Evolutionary conservation across 1,140 invertebrate species (phyloP).

Genomic region (Aethina tumida): DNA sequence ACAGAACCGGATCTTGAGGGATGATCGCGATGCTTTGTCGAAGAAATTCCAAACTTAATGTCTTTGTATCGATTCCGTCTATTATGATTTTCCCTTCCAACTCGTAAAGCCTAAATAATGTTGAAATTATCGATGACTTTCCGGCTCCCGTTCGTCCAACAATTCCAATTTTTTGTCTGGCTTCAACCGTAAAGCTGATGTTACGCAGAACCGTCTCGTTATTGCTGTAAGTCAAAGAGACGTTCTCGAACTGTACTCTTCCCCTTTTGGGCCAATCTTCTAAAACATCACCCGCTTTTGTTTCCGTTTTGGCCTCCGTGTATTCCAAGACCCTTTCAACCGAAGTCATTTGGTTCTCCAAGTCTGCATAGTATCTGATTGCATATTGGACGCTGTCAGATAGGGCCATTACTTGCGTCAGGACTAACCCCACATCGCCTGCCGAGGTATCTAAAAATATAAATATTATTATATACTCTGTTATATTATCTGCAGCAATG

Average conservation of each 20-base stretch:
- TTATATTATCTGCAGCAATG: background rate
- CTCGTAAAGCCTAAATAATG: conserved; percentile 53
- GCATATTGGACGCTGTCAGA: conserved; percentile 79
- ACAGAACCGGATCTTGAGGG: conserved; percentile 70
- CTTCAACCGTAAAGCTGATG: conserved; percentile 51
- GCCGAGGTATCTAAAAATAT: conserved; percentile 8
- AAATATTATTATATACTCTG: conserved; percentile 8
- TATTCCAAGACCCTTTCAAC: conserved; percentile 65
- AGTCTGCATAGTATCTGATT: conserved; percentile 72
- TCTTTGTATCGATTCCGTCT: conserved; percentile 46
- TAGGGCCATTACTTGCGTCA: conserved; percentile 65
- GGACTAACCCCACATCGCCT: conserved; percentile 59
- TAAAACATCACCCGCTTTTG: conserved; percentile 54
- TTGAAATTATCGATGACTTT: conserved; percentile 67
- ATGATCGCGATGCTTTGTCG: conserved; percentile 66
- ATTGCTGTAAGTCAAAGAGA: conserved; percentile 42
- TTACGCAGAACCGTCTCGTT: conserved; percentile 57
- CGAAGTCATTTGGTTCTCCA: conserved; percentile 80
- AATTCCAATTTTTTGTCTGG: conserved; percentile 59
- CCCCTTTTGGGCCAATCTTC: conserved; percentile 36
- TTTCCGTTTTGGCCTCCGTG: conserved; percentile 56
- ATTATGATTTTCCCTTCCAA: conserved; percentile 45
- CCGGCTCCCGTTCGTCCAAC: conserved; percentile 76
- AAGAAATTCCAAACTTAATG: conserved; percentile 57
- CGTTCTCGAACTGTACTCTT: conserved; percentile 40